Evolutionary conservation across 2,888 invertebrate genomes (phyloP), one percentile per base, ranked within the genome.

Genomic region (Spodoptera exigua): DNA sequence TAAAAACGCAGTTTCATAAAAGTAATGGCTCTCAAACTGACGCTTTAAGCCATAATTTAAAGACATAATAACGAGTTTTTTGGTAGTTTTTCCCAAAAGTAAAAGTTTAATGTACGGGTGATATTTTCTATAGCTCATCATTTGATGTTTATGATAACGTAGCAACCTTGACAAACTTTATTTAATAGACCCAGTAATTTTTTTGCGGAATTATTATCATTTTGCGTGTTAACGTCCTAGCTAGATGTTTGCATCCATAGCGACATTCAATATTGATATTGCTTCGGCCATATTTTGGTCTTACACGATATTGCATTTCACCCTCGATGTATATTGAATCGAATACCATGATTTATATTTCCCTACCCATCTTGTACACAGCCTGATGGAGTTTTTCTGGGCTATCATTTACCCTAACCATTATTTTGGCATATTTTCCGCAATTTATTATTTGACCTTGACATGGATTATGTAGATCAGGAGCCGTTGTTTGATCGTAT

Each of bases 21-120:
- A 75, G 62, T 78, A 75, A 80, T 71, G 74, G 74, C 70, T 76
- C 66, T 72, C 70, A 68, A 71, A 72, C 70, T 61, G 59, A 65
- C 52, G 69, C 59, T 73, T 71, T 43, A 32, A 68, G 64, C 55
- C 61, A 67, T 74, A 76, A 73, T 48, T 74, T 74, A 34, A 68
- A 60, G 36, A 75, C 39, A 40, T 69, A 52, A 61, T 68, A 65
- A 65, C 55, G 61, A 63, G 60, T 68, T 67, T 68, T 61, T 45
- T 44, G 61, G 60, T 65, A 64, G 58, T 66, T 70, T n/a, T 56
- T 57, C 18, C 47, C 48, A 48, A 52, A 49, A 57, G 54, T 59
- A 45, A 68, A 71, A 71, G 64, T 60, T 60, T 61, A 57, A 75
- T 61, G 32, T 41, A 13, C 11, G 18, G 7, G 35, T 53, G n/a